phyloP scores from a whole-genome alignment of 2,888 invertebrate species.

The Ormyrus rosae region DNA sequence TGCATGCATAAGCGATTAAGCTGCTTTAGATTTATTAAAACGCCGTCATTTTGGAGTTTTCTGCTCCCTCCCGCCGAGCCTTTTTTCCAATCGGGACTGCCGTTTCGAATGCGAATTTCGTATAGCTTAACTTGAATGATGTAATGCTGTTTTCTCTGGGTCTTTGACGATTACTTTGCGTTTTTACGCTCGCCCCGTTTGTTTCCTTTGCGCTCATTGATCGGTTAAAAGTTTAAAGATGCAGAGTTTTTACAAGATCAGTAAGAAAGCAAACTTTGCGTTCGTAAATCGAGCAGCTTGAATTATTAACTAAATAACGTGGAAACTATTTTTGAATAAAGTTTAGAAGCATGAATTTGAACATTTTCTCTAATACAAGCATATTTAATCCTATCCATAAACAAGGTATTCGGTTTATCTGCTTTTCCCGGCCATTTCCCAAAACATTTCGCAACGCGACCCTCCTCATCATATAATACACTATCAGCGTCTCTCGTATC shows the following conservation, averaged over 20 bases:
- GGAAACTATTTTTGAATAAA: background rate
- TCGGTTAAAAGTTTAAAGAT: background rate
- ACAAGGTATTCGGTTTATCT: background rate
- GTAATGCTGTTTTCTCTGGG: background rate
- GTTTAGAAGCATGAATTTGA: no score
- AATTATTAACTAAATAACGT: background rate
- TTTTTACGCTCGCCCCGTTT: background rate
- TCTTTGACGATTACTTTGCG: background rate
- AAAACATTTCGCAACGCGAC: background rate
- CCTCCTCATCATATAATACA: constrained; percentile 24
- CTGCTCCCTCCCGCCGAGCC: no score
- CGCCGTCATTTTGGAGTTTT: constrained; percentile 65
- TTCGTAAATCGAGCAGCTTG: background rate
- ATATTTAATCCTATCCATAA: no score
- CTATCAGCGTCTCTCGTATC: background rate
- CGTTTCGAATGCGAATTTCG: background rate
- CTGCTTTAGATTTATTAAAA: constrained; percentile 75
- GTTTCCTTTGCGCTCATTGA: no score
- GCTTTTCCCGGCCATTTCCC: constrained; percentile 22
- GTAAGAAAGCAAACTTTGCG: background rate
- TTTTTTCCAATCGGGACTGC: no score
- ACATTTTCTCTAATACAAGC: no score
- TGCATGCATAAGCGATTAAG: constrained; percentile 75
- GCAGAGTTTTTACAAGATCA: background rate
- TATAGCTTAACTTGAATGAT: background rate